Evolutionary conservation across 1,140 invertebrate genomes (phyloP).

Genomic region (Bombus impatiens): DNA sequence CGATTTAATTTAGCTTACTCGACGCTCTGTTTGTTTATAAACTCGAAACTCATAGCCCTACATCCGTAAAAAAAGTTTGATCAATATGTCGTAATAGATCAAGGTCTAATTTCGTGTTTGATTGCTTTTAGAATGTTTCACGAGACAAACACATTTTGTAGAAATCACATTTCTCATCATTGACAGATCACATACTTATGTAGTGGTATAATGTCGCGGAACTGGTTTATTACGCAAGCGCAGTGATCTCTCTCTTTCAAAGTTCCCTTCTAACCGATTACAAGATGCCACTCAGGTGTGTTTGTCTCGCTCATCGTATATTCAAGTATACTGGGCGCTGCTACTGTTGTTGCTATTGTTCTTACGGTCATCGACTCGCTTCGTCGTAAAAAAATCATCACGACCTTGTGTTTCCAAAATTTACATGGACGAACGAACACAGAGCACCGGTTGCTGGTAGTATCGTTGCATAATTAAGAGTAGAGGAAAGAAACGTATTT

Average conservation of each 20-base stretch:
- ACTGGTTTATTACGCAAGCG: constrained; percentile 42
- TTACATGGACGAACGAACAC: no score
- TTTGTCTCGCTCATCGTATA: background rate
- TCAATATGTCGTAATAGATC: no score
- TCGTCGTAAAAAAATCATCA: background rate
- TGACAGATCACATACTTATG: background rate
- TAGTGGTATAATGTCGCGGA: background rate
- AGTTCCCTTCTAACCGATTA: constrained; percentile 28
- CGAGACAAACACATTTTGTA: background rate
- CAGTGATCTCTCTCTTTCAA: constrained; percentile 8
- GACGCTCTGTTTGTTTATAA: background rate
- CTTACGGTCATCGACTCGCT: background rate
- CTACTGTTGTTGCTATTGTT: background rate
- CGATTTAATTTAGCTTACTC: background rate
- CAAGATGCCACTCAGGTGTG: constrained; percentile 4
- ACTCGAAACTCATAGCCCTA: no score
- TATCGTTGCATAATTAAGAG: background rate
- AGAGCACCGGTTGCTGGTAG: no score
- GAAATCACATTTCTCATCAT: background rate
- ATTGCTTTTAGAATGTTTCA: no score
- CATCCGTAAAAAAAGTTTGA: no score
- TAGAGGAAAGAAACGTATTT: background rate
- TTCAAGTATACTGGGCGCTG: background rate
- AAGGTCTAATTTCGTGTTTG: no score
- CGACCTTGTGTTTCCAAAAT: background rate